Percentiles rank a stretch among this genome's conserved stretches.
phyloP scores from a whole-genome alignment of 2,888 invertebrate genomes.

The Cinara cedri region DNA sequence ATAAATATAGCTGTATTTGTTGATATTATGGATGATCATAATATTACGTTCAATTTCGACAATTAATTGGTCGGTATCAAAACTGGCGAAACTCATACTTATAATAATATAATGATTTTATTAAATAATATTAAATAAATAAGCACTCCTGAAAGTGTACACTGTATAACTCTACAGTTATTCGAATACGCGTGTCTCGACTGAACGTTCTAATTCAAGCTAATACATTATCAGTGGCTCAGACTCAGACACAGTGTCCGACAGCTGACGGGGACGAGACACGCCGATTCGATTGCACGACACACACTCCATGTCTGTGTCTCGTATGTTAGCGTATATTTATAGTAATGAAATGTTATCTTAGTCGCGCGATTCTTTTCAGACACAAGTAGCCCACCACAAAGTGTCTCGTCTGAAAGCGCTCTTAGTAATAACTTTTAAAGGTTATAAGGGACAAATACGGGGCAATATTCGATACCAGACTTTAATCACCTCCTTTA shows the following conservation, averaged over 20 bases:
- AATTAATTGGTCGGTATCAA: no score
- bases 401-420: conserved; percentile 6
- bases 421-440: no score
- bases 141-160: background rate
- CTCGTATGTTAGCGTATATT: conserved; percentile 4
- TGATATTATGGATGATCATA: no score
- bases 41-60: no score
- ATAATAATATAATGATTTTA: background rate
- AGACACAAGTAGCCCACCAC: conserved; percentile 6
- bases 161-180: conserved; percentile 1
- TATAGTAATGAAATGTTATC: conserved; percentile 1
- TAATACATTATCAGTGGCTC: background rate
- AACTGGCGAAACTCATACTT: conserved; percentile 16
- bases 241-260: conserved; percentile 7
- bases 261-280: background rate
- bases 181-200: background rate
- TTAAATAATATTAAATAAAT: background rate
- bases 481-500: no score
- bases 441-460: no score
- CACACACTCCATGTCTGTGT: conserved; percentile 19
- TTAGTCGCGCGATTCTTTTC: conserved; percentile 11
- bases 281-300: background rate
- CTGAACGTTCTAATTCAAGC: conserved; percentile 6
- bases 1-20: no score
- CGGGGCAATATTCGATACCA: no score